Evolutionary conservation across 1,140 invertebrate genomes (phyloP), one percentile per base, ranked within the genome.

Genomic region (Polypedilum pembai): DNA sequence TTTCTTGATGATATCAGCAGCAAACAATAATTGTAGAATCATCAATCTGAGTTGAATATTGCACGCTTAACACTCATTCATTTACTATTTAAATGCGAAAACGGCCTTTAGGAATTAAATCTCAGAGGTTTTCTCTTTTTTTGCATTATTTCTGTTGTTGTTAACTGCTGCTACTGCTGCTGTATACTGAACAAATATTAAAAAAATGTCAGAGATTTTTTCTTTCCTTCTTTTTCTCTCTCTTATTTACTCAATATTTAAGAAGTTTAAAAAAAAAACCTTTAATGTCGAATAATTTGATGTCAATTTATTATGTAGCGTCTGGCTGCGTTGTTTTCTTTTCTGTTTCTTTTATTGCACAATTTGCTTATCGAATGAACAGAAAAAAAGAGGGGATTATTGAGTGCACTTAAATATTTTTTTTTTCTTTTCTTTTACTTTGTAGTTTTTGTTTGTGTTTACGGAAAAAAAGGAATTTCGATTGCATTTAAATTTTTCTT

Each of bases 211-310:
- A 56, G 45, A 56, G 45, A 56, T 56, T 56, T 56, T n/a, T 56
- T n/a, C 15, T n/a, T 4, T 56, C n/a, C 12, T 12, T 56, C 41
- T 45, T 15, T 45, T 15, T 1, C 15, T 45, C 41, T 12, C 45
- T 56, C 45, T 56, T 56, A 56, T 56, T 56, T 56, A 56, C 12
- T 33, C 24, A 33, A 33, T 33, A 33, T 33, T 33, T 33, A 56
- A 56, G 45, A 56, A 56, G 45, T 56, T 56, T 12, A 56, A 56
- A 56, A 56, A 56, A 56, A n/a, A 56, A 56, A 56, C 45, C 45
- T 56, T 56, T 56, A 56, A 56, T n/a, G 45, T 56, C 45, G 45
- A 56, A 56, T 56, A 56, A 56, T 56, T 56, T 56, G 45, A 56
- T 56, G 45, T 56, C 45, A 56, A 56, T 56, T 56, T 56, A 56